Evolutionary conservation across 2,113 vertebrate genomes (phyloP).

Genomic region (Myanophis thanlyinensis): DNA sequence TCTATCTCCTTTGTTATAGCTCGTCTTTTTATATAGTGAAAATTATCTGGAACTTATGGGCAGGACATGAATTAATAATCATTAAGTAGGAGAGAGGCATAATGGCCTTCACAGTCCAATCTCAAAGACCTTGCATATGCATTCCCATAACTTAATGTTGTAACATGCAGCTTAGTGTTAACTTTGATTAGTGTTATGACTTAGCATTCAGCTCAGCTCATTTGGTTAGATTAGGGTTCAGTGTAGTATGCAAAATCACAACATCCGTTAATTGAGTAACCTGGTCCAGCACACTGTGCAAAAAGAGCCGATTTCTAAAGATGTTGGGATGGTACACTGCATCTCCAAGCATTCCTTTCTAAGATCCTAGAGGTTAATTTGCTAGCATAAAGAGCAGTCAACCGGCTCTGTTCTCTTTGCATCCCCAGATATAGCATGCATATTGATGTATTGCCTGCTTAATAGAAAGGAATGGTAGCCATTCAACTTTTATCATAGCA

Average conservation of each 20-base stretch:
- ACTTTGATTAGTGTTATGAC: not conserved
- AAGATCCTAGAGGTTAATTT: not conserved
- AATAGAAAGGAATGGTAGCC: not conserved
- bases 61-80: not conserved
- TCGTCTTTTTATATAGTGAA: not conserved
- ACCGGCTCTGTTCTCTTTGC: not conserved
- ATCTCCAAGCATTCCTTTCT: not conserved
- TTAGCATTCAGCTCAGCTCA: not conserved
- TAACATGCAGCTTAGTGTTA: not conserved
- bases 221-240: not conserved
- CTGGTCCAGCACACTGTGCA: not conserved
- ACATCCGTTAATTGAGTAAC: not conserved
- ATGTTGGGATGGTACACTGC: too few relatives aligned
- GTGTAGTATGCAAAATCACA: not conserved
- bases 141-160: not conserved
- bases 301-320: not conserved
- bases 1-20: not conserved
- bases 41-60: not conserved
- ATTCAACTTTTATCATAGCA: not conserved
- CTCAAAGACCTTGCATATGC: not conserved
- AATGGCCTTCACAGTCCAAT: not conserved
- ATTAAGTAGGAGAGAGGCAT: not conserved
- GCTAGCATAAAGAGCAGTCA: not conserved
- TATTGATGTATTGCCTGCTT: not conserved
- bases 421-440: not conserved